phyloP scores from a whole-genome alignment of 2,113 vertebrate species.

The Myotis davidii region DNA sequence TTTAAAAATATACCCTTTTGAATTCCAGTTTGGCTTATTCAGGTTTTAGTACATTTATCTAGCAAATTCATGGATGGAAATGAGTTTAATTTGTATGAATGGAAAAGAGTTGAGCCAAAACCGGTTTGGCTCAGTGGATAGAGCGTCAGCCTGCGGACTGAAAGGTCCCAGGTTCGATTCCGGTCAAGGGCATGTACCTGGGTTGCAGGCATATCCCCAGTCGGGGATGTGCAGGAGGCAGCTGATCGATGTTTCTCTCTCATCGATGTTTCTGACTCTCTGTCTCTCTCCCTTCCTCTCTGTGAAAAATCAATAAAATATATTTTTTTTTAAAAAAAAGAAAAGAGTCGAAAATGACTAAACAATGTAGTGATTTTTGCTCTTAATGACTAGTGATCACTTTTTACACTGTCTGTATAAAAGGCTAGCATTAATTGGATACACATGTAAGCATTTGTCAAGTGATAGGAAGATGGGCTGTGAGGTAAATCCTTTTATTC shows the following conservation, averaged over 20 bases:
- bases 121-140: no score
- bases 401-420: conserved; percentile 49
- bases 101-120: neutral
- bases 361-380: conserved; percentile 28
- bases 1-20: neutral
- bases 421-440: neutral
- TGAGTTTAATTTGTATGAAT: conserved; percentile 32
- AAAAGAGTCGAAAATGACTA: conserved; percentile 32
- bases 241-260: no score
- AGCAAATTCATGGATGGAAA: conserved; percentile 20
- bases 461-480: neutral
- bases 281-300: no score
- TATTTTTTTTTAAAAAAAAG: no score
- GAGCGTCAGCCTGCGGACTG: no score
- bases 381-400: neutral
- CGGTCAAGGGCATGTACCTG: no score
- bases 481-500: neutral
- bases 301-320: no score
- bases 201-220: no score
- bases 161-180: no score
- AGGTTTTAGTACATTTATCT: conserved; percentile 21
- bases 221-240: no score
- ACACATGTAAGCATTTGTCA: neutral
- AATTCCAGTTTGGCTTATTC: neutral
- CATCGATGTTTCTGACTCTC: no score